phyloP scores from a whole-genome alignment of 2,888 invertebrate genomes.

The Erebia aethiops region DNA sequence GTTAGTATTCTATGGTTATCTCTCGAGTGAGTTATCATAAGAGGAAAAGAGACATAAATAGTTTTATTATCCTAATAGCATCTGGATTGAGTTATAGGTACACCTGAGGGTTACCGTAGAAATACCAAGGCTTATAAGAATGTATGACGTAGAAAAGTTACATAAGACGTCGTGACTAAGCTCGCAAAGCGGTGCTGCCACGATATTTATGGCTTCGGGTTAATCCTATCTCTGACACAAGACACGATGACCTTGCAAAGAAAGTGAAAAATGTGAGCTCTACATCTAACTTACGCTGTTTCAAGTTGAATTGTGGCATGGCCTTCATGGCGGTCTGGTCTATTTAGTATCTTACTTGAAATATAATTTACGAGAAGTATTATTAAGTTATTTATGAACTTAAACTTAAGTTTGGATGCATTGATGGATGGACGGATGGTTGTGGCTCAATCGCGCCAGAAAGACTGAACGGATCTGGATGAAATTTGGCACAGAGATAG shows the following conservation, averaged over 20 bases:
- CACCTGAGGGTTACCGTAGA: neutral
- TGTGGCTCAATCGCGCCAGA: no score
- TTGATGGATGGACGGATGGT: no score
- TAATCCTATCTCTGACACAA: conserved; percentile 38
- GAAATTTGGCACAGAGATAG: no score
- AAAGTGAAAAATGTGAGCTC: conserved; percentile 37
- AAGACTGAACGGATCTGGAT: no score
- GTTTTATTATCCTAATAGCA: no score
- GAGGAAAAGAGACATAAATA: no score
- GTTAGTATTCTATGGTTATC: no score
- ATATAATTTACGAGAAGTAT: neutral
- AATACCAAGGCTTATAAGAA: conserved; percentile 18
- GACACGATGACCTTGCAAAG: conserved; percentile 37
- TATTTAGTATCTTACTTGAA: neutral
- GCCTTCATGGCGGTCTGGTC: conserved; percentile 4
- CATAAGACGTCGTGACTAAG: conserved; percentile 39
- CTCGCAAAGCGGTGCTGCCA: conserved; percentile 34
- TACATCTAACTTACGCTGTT: conserved; percentile 35
- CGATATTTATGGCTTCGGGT: conserved; percentile 38
- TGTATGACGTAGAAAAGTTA: conserved; percentile 34
- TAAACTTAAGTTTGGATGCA: no score
- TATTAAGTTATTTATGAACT: neutral
- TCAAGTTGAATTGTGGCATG: conserved; percentile 11
- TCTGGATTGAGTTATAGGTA: neutral
- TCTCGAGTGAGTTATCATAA: no score